These are phyloP conservation scores for Siderastrea siderea DNA, from an alignment of 92 coral and sea anemone genomes.

Conservation along the genomic window DNA sequence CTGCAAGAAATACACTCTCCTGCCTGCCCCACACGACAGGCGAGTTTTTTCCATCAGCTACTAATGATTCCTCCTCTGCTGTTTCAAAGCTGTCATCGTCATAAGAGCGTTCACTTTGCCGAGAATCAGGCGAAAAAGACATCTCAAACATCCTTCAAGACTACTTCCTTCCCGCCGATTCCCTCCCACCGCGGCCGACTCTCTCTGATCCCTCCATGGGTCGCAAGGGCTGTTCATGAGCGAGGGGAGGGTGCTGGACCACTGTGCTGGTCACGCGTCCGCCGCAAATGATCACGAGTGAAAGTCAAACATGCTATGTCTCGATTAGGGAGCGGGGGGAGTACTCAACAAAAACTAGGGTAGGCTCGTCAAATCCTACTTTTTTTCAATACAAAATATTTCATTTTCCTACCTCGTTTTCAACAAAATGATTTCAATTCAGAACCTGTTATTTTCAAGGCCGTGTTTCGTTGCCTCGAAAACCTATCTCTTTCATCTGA, in stretches of 20 bases:
- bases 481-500: too few species aligned
- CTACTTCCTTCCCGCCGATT: not conserved
- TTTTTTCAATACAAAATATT: too few species aligned
- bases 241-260: not conserved
- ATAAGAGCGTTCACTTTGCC: not conserved
- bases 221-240: not conserved
- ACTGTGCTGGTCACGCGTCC: not conserved
- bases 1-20: constrained; percentile 48
- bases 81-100: constrained; percentile 41
- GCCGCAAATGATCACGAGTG: not conserved
- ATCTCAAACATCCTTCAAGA: not conserved
- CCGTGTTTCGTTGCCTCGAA: too few species aligned
- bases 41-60: constrained; percentile 47
- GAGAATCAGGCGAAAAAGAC: constrained; percentile 19
- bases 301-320: not conserved
- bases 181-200: not conserved
- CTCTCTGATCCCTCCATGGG: too few species aligned
- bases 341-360: too few species aligned
- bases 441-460: too few species aligned
- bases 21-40: constrained; percentile 25
- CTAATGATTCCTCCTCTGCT: constrained; percentile 7
- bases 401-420: too few species aligned
- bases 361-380: too few species aligned
- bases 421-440: too few species aligned
- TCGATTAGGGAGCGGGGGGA: not conserved